phyloP scores from a whole-genome alignment of 1,140 invertebrate genomes.

The Temnothorax nylanderi region DNA sequence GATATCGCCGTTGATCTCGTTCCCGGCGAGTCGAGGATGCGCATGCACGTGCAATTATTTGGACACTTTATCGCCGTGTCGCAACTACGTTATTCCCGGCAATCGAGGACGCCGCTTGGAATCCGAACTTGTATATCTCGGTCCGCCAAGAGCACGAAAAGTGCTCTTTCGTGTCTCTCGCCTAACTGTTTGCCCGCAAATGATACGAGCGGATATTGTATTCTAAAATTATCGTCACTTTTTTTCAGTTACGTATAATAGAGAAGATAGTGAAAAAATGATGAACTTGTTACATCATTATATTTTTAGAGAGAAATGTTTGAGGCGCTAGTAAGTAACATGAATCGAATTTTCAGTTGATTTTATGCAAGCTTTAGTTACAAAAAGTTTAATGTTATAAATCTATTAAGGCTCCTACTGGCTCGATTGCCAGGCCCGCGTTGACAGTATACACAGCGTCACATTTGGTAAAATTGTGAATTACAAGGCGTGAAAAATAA shows the following conservation, averaged over 20 bases:
- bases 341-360: neutral
- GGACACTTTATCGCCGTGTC: slow-evolving; percentile 33
- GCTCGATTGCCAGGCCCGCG: too few relatives aligned
- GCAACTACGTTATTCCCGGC: slow-evolving; percentile 35
- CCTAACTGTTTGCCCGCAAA: neutral
- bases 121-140: slow-evolving; percentile 29
- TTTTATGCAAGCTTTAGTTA: neutral
- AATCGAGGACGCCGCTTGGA: slow-evolving; percentile 3
- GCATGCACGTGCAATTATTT: slow-evolving; percentile 55
- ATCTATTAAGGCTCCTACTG: neutral
- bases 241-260: neutral
- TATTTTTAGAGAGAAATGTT: neutral
- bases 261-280: neutral
- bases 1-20: slow-evolving; percentile 51
- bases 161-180: neutral
- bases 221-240: slow-evolving; percentile 30
- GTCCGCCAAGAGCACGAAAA: slow-evolving; percentile 2
- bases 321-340: neutral
- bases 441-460: too few relatives aligned
- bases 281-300: neutral
- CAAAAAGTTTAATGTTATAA: neutral
- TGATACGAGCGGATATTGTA: neutral
- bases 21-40: slow-evolving; percentile 6
- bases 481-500: too few relatives aligned
- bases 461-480: too few relatives aligned